Evolutionary conservation across 2,888 invertebrate genomes (phyloP).

Genomic region (Orthonevra nobilis): DNA sequence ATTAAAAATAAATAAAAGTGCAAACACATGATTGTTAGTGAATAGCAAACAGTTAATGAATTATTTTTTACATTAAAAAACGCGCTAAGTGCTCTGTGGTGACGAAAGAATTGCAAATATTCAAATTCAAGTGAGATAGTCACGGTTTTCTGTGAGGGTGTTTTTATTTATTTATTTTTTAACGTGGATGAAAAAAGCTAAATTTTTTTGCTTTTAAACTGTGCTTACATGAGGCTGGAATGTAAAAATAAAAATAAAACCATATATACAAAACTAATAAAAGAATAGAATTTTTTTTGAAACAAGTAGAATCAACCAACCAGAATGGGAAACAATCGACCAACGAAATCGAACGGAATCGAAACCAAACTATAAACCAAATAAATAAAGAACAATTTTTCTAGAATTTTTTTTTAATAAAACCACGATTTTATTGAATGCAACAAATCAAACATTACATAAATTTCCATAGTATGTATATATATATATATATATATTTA

Average conservation of each 20-base stretch:
- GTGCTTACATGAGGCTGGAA: too few species aligned
- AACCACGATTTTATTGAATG: conserved; percentile 76
- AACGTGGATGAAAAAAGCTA: conserved; percentile 32
- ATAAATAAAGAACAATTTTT: conserved; percentile 68
- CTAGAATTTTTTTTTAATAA: conserved; percentile 73
- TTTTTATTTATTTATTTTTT: too few species aligned
- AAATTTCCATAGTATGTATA: conserved; percentile 73
- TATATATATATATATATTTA: conserved; percentile 67
- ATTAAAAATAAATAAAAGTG: conserved; percentile 72
- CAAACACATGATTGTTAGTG: conserved; percentile 22
- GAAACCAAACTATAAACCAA: conserved; percentile 74
- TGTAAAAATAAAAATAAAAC: too few species aligned
- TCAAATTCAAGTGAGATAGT: conserved; percentile 32
- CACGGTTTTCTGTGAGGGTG: conserved; percentile 51
- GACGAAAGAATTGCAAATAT: conserved; percentile 26
- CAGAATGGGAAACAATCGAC: conserved; percentile 53
- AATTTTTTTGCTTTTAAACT: conserved; percentile 1
- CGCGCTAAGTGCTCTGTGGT: conserved; percentile 36
- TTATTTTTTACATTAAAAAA: conserved; percentile 1
- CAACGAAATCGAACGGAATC: conserved; percentile 39
- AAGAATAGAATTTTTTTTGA: too few species aligned
- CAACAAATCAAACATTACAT: conserved; percentile 77
- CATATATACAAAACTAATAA: conserved; percentile 6
- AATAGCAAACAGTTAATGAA: conserved; percentile 30
- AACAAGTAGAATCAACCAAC: conserved; percentile 43